A percentile compares a stretch with the other conserved stretches of the same genome.
Conservation (phyloP, 35 echinoderm and acorn worm genomes). For the Eucidaris tribuloides region DNA sequence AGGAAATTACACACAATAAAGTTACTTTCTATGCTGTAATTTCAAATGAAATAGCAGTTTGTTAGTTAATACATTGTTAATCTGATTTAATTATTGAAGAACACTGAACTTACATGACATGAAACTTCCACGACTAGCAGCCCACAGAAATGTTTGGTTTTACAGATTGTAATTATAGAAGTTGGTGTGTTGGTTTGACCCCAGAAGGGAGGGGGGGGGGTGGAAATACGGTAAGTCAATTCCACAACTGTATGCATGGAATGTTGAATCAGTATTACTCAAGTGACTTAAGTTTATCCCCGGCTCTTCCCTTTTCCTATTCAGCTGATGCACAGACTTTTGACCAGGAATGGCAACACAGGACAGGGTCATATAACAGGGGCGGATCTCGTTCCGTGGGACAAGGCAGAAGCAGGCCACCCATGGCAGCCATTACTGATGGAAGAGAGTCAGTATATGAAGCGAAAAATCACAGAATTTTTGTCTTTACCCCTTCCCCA, state of each 20-base stretch:
- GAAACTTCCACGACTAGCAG: no score
- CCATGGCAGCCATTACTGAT: not conserved
- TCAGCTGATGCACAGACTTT: constrained; percentile 26
- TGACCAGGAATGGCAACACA: constrained; percentile 27
- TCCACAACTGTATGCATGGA: not conserved
- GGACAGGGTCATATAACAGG: not conserved
- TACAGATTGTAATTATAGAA: not conserved
- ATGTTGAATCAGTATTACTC: no score
- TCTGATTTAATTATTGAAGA: no score
- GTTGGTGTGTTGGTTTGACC: not conserved
- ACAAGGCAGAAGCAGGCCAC: not conserved
- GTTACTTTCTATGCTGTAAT: no score
- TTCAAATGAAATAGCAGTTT: no score
- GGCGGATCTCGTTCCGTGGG: not conserved
- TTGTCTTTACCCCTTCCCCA: not conserved
- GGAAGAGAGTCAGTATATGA: constrained; percentile 13
- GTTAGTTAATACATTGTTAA: no score
- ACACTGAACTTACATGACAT: not conserved
- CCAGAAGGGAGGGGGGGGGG: not conserved
- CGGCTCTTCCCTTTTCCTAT: no score
- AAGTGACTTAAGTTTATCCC: no score
- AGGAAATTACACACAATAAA: no score
- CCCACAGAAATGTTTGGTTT: not conserved
- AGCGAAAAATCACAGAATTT: not conserved
- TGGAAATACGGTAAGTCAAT: not conserved